These are phyloP conservation scores for Apoderus coryli DNA, from an alignment of 2,888 invertebrate genomes.

Conservation along the genomic window DNA sequence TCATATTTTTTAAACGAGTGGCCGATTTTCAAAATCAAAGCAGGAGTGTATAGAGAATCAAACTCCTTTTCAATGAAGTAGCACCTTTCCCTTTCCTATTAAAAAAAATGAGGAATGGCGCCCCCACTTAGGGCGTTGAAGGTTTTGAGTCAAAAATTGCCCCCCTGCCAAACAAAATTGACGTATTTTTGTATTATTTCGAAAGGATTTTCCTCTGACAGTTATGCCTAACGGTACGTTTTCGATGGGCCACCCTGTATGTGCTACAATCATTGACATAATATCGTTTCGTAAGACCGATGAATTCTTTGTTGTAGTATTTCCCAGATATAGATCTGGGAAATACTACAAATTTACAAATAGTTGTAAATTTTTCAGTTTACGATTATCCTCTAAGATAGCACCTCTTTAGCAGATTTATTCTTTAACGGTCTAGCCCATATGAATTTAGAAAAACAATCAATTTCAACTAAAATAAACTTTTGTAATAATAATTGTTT, in stretches of 20 bases:
- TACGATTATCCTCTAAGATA: too few species aligned
- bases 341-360: too few species aligned
- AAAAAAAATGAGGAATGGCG: slow-evolving; percentile 1
- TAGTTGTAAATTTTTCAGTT: too few species aligned
- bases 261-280: background rate
- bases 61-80: slow-evolving; percentile 2
- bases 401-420: too few species aligned
- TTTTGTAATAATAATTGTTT: too few species aligned
- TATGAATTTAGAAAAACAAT: too few species aligned
- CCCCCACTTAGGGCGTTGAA: slow-evolving; percentile 2
- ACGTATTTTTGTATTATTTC: slow-evolving; percentile 1
- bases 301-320: too few species aligned
- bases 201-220: background rate
- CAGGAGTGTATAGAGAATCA: slow-evolving; percentile 1
- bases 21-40: background rate
- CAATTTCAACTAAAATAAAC: too few species aligned
- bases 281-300: too few species aligned
- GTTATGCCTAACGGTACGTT: slow-evolving; percentile 1
- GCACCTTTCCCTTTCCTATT: slow-evolving; percentile 1
- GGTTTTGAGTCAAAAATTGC: background rate
- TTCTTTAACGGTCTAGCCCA: too few species aligned
- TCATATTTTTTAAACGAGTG: slow-evolving; percentile 2
- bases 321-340: too few species aligned
- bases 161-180: slow-evolving; percentile 2
- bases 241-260: slow-evolving; percentile 3